Percentiles rank a stretch among this genome's conserved stretches.
phyloP scores from a whole-genome alignment of 1,140 invertebrate species.

The Cydia pomonella region DNA sequence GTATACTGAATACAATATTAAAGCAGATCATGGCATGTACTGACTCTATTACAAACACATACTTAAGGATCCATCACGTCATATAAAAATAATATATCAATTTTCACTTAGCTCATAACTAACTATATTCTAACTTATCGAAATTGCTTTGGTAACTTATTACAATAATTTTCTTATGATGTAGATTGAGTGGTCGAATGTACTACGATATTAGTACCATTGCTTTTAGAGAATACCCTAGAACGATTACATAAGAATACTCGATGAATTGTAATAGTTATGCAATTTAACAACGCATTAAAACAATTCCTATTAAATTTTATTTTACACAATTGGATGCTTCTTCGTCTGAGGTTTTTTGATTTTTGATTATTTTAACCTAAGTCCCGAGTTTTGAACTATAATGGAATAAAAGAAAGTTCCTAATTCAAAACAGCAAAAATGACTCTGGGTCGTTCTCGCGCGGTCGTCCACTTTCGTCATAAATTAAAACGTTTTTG shows the following conservation, averaged over 20 bases:
- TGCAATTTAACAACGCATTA: not conserved
- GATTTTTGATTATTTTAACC: too few relatives aligned
- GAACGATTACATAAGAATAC: not conserved
- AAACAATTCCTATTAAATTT: too few relatives aligned
- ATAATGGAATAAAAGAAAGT: too few relatives aligned
- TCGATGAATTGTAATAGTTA: not conserved
- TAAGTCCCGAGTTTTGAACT: too few relatives aligned
- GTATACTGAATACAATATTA: slow-evolving; percentile 68
- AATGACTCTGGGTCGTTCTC: too few relatives aligned
- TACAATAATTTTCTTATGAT: slow-evolving; percentile 47
- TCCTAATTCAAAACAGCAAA: too few relatives aligned
- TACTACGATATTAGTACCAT: slow-evolving; percentile 32
- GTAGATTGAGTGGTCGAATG: slow-evolving; percentile 43
- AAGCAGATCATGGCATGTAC: slow-evolving; percentile 51
- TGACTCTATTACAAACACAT: slow-evolving; percentile 40
- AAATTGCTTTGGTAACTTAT: slow-evolving; percentile 79
- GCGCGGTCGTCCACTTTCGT: too few relatives aligned
- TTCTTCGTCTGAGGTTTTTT: too few relatives aligned
- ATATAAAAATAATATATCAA: slow-evolving; percentile 36
- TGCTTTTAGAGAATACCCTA: slow-evolving; percentile 33
- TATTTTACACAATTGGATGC: too few relatives aligned
- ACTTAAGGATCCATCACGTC: slow-evolving; percentile 40
- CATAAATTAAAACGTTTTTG: too few relatives aligned
- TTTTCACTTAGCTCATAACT: slow-evolving; percentile 44
- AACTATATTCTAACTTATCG: slow-evolving; percentile 53